These are phyloP conservation scores for Theonella swinhoei DNA, from an alignment of 37 sponge, comb jelly and placozoan species.

Conservation along the genomic window DNA sequence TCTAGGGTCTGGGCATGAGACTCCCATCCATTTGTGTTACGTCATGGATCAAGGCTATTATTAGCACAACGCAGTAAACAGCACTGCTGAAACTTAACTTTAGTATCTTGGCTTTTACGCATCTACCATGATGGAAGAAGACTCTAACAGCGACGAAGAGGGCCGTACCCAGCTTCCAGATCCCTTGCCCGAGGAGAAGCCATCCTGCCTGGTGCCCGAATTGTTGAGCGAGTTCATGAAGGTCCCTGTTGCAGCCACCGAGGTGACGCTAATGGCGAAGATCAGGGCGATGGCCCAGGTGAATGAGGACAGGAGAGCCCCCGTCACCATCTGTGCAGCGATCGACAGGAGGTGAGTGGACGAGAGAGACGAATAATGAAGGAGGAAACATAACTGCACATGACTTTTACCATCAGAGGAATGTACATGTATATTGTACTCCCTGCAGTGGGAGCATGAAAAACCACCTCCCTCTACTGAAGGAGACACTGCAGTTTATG, in stretches of 20 bases:
- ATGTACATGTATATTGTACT: neutral
- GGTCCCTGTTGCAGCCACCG: conserved; percentile 30
- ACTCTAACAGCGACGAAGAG: neutral
- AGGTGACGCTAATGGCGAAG: conserved; percentile 67
- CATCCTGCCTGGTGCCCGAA: conserved; percentile 47
- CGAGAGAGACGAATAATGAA: neutral
- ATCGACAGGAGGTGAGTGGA: conserved; percentile 85
- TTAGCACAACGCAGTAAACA: no score
- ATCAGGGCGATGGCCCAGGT: conserved; percentile 47
- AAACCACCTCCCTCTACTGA: conserved; percentile 81
- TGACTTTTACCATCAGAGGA: neutral
- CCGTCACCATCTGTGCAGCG: conserved; percentile 91
- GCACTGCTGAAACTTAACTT: no score
- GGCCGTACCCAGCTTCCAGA: neutral
- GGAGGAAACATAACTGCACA: neutral
- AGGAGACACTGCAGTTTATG: conserved; percentile 88
- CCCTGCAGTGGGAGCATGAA: conserved; percentile 89
- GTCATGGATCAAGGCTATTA: no score
- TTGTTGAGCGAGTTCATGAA: conserved; percentile 64
- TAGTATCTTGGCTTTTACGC: no score
- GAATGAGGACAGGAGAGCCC: conserved; percentile 80
- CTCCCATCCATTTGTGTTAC: no score
- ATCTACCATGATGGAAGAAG: conserved; percentile 10
- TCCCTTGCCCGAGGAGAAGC: neutral
- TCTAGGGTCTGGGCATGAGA: no score